Conservation (phyloP, 2,888 invertebrate species). For the Eilema griseolum region DNA sequence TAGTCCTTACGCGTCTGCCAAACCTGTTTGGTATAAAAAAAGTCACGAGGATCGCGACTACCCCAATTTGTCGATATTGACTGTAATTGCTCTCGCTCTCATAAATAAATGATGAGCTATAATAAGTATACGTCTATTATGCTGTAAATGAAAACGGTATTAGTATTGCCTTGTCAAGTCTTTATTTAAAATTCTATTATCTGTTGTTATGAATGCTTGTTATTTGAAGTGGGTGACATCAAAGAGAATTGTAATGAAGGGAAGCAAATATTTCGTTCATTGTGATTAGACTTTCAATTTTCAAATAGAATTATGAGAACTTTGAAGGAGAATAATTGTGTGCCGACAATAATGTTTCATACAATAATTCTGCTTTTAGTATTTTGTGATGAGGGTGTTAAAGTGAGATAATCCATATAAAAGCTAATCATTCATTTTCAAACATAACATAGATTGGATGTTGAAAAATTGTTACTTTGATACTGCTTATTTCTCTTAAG, state of each 20-base stretch:
- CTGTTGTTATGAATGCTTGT: neutral
- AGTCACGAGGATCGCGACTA: no score
- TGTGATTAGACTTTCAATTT: neutral
- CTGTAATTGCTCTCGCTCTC: neutral
- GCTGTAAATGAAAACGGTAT: neutral
- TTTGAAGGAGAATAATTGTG: neutral
- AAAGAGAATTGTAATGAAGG: slow-evolving; percentile 2
- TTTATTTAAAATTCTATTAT: slow-evolving; percentile 1
- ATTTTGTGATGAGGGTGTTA: no score
- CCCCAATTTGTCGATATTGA: neutral
- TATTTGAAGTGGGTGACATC: neutral
- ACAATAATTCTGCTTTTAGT: no score
- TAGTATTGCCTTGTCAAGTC: neutral
- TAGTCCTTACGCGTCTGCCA: no score
- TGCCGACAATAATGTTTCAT: no score
- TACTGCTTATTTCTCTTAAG: no score
- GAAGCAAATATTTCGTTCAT: neutral
- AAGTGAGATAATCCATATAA: no score
- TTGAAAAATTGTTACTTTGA: no score
- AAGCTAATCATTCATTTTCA: no score
- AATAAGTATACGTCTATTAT: no score
- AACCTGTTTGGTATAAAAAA: no score
- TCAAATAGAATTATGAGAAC: neutral
- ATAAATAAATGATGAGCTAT: neutral
- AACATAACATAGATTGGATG: no score